Base-by-base conservation (phyloP, 2,888 invertebrate species). In the Calameuta pallipes region DNA sequence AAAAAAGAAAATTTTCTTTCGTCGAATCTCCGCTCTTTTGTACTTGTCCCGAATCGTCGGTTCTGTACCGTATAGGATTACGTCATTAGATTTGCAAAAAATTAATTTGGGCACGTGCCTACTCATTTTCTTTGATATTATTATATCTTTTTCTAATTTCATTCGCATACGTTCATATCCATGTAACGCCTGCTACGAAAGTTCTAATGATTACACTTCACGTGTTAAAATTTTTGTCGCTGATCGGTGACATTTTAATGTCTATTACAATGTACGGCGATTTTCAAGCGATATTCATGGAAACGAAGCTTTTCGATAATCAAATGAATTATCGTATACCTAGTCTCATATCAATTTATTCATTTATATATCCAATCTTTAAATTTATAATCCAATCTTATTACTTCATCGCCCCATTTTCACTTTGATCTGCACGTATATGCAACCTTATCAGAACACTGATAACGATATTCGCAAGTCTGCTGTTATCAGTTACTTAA, bases 91-190 rank as follows among this genome's bases (percentile, higher is more conserved):
- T 6, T 15, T 56, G 0, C 23, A 56, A 56, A 56, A 56, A 56
- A 23, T 56, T 23, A 23, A 56, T 9, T 1, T 56, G 9, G 23
- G 9, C 56, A 56, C 56, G 56, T 9, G 56, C 2, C 23, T 56
- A 23, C 23, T 56, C 56, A 0, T 23, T 15, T 9, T 9, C 23
- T 56, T 56, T 56, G 56, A 23, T 56, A 56, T 56, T 56, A 23
- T 56, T 56, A 23, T 56, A 56, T 9, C 9, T 23, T 56, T 2
- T 23, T 2, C 0, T 56, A 56, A 9, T 23, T 23, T 56, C 23
- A 56, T 2, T 56, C 23, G 23, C 23, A 6, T 9, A 9, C 15
- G 6, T 0, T 9, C 0, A 56, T 23, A 0, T 0, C 1, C 9
- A 2, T 9, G 15, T 23, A 23, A 23, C 56, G 4, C 56, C 56